Conservation (phyloP, 2,888 invertebrate genomes). For the Pomacea canaliculata region DNA sequence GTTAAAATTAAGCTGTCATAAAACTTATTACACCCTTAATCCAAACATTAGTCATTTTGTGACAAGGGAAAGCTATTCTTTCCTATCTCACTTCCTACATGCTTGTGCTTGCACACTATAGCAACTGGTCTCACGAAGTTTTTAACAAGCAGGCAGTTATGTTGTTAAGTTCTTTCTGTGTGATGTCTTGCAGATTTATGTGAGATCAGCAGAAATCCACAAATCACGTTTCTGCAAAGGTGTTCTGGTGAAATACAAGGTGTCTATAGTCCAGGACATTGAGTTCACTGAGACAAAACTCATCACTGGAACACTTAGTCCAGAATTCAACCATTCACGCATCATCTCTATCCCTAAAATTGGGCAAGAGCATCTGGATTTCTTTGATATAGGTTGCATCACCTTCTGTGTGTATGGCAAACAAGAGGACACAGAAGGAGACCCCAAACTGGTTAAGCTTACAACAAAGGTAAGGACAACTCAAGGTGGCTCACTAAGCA, state of each 20-base stretch:
- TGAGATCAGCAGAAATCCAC: slow-evolving; percentile 58
- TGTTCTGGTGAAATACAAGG: slow-evolving; percentile 61
- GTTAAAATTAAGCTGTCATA: too few relatives aligned
- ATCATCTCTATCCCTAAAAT: slow-evolving; percentile 59
- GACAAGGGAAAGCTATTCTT: too few relatives aligned
- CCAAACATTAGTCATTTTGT: too few relatives aligned
- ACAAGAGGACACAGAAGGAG: slow-evolving; percentile 65
- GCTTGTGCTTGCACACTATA: too few relatives aligned
- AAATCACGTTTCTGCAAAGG: slow-evolving; percentile 67
- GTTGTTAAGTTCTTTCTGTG: background rate
- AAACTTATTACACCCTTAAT: too few relatives aligned
- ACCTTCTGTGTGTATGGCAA: slow-evolving; percentile 67
- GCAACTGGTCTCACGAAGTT: too few relatives aligned
- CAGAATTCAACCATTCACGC: slow-evolving; percentile 63
- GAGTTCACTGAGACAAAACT: slow-evolving; percentile 57
- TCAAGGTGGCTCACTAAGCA: background rate
- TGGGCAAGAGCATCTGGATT: slow-evolving; percentile 66
- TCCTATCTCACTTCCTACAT: too few relatives aligned
- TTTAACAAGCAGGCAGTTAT: background rate
- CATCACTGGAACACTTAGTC: slow-evolving; percentile 60
- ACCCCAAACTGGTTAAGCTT: slow-evolving; percentile 63
- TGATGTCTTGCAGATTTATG: slow-evolving; percentile 50
- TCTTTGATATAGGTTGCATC: slow-evolving; percentile 67
- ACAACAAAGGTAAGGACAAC: slow-evolving; percentile 62
- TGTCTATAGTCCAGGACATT: slow-evolving; percentile 51